Percentiles rank a stretch among this genome's conserved stretches.
Evolutionary conservation across 2,113 vertebrate genomes (phyloP).

Genomic region (Dendropsophus ebraccatus): DNA sequence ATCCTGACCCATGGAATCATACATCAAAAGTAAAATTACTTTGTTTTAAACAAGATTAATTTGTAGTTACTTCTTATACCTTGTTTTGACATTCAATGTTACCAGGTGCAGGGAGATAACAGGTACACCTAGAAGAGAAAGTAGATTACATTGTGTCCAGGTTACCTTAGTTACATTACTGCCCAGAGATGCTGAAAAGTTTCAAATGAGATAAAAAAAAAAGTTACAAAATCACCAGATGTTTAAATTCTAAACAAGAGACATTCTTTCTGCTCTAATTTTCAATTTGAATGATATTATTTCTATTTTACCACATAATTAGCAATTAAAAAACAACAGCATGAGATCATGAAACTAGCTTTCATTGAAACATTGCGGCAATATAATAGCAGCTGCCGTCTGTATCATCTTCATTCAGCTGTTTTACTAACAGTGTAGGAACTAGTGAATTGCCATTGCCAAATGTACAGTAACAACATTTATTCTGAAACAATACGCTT

Average conservation of each 20-base stretch:
- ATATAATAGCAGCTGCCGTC: conserved; percentile 55
- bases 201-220: conserved; percentile 17
- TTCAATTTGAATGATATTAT: conserved; percentile 54
- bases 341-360: conserved; percentile 50
- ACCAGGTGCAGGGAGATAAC: conserved; percentile 19
- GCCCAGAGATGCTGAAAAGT: conserved; percentile 18
- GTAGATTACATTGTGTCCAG: neutral
- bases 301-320: conserved; percentile 56
- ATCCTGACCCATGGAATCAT: neutral
- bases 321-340: conserved; percentile 52
- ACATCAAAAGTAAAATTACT: neutral
- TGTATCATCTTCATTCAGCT: conserved; percentile 43
- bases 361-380: conserved; percentile 38
- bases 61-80: neutral
- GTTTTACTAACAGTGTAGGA: conserved; percentile 42
- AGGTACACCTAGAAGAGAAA: neutral
- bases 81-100: neutral
- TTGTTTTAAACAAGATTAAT: neutral
- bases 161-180: conserved; percentile 33
- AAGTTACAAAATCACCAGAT: conserved; percentile 28
- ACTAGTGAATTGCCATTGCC: neutral
- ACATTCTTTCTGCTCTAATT: conserved; percentile 37
- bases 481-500: conserved; percentile 7
- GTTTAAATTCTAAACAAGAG: conserved; percentile 37
- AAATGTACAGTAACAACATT: conserved; percentile 22